Conservation (phyloP, 2,113 vertebrate genomes). For the Nibea coibor region DNA sequence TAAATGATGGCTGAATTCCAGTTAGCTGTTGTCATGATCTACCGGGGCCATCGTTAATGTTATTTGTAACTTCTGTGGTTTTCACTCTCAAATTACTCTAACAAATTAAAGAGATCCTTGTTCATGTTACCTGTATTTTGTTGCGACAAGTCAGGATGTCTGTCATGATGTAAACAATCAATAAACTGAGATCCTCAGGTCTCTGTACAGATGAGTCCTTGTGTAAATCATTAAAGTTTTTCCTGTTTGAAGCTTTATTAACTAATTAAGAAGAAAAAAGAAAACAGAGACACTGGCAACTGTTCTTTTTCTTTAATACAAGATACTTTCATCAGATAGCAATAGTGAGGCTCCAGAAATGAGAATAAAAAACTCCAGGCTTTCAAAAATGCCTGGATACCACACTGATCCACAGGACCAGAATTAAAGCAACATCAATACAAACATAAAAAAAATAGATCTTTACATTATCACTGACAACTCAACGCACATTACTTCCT, state of each 20-base stretch:
- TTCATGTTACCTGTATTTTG: background rate
- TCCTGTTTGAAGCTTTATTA: background rate
- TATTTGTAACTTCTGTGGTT: too few relatives aligned
- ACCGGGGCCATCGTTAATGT: too few relatives aligned
- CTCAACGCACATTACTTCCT: constrained; percentile 89
- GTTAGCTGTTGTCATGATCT: background rate
- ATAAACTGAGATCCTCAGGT: background rate
- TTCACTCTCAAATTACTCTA: too few relatives aligned
- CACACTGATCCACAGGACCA: constrained; percentile 47
- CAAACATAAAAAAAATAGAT: constrained; percentile 17
- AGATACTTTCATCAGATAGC: constrained; percentile 12
- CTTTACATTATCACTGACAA: background rate
- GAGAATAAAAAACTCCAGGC: background rate
- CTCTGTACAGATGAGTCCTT: background rate
- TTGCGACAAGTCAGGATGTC: background rate
- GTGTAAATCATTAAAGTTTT: background rate
- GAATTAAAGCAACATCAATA: constrained; percentile 40
- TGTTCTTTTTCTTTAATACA: constrained; percentile 41
- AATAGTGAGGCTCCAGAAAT: constrained; percentile 11
- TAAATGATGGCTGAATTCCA: background rate
- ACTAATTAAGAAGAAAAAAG: background rate
- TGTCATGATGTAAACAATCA: background rate
- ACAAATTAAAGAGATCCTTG: background rate
- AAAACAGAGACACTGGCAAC: background rate
- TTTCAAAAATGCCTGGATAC: constrained; percentile 30